phyloP scores from a whole-genome alignment of 2,113 vertebrate species.

The Todiramphus chloris region DNA sequence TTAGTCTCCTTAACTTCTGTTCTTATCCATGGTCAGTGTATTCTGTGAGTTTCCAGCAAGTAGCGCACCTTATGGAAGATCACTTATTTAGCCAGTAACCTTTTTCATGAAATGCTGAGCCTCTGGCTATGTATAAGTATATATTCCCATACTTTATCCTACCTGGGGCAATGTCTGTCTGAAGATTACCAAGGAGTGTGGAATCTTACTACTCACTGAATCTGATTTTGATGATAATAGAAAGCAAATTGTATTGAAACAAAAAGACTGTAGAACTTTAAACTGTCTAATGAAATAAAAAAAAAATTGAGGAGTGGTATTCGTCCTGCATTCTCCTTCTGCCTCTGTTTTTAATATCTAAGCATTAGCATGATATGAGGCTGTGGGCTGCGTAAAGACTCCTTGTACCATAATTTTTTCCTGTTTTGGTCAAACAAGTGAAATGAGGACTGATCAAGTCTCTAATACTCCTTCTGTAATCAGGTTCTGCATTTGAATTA shows the following conservation, averaged over 20 bases:
- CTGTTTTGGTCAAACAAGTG: neutral
- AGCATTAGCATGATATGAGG: neutral
- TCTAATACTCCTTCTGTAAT: neutral
- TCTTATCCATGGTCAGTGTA: neutral
- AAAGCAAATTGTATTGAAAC: neutral
- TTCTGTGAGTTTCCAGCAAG: neutral
- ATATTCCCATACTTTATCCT: neutral
- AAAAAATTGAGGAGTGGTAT: neutral
- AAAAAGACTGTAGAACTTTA: neutral
- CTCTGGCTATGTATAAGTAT: neutral
- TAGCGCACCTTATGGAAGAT: neutral
- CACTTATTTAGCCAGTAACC: slow-evolving; percentile 4
- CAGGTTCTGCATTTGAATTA: neutral
- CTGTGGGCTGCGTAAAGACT: neutral
- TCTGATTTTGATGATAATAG: neutral
- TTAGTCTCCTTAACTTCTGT: neutral
- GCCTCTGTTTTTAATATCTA: neutral
- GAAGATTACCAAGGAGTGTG: neutral
- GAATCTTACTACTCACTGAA: neutral
- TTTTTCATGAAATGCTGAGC: neutral
- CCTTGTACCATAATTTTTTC: neutral
- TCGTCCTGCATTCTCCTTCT: neutral
- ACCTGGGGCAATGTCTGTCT: neutral
- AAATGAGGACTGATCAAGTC: neutral
- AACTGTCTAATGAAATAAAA: neutral